phyloP scores from a whole-genome alignment of 2,113 vertebrate genomes.

The Mystacornis crossleyi region DNA sequence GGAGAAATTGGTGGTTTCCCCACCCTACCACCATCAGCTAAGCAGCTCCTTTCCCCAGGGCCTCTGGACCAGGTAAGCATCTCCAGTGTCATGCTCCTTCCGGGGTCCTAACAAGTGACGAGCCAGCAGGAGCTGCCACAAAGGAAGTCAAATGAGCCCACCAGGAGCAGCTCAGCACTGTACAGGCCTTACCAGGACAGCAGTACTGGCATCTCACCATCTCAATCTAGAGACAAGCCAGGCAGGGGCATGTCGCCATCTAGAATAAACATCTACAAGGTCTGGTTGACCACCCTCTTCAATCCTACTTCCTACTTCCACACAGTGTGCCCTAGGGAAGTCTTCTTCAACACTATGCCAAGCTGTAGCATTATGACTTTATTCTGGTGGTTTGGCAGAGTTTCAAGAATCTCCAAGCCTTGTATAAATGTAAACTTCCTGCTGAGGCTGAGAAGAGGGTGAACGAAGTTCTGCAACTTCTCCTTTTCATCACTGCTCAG shows the following conservation, averaged over 20 bases:
- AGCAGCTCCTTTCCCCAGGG: background rate
- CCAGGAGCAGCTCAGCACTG: background rate
- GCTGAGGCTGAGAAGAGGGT: background rate
- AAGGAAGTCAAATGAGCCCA: background rate
- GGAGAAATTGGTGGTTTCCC: background rate
- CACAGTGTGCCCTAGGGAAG: background rate
- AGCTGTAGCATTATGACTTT: background rate
- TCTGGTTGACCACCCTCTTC: background rate
- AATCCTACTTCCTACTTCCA: background rate
- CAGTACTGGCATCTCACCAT: background rate
- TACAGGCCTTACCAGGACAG: background rate
- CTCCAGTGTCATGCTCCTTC: background rate
- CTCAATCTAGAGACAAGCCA: background rate
- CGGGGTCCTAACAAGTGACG: fast-evolving
- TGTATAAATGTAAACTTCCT: background rate
- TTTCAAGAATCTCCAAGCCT: background rate
- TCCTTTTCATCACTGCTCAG: background rate
- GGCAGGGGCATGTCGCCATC: background rate
- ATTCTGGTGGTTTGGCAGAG: background rate
- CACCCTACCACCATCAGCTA: background rate
- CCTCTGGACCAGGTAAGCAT: background rate
- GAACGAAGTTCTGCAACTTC: background rate
- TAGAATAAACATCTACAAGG: background rate
- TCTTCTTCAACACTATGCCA: background rate
- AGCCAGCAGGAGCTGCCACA: background rate